phyloP scores from a whole-genome alignment of 2,113 vertebrate genomes.

The Etia nguti region DNA sequence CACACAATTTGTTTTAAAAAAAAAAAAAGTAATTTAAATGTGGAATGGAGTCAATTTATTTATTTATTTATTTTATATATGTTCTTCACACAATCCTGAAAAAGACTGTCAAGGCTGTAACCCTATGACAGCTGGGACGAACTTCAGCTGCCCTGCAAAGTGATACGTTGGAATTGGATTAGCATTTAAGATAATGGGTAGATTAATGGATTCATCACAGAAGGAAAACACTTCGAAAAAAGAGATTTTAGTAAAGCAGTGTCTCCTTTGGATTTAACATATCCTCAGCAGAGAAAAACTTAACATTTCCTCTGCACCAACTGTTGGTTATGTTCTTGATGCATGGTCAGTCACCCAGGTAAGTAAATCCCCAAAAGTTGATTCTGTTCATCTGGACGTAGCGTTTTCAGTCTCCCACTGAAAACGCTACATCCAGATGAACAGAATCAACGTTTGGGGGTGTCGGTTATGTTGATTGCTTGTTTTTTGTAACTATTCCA shows the following conservation, averaged over 20 bases:
- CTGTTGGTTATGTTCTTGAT: not conserved
- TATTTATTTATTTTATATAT: not conserved
- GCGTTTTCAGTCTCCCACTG: no score
- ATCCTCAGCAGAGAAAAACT: not conserved
- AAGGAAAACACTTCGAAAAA: accelerated
- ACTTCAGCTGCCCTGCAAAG: not conserved
- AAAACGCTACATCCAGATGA: no score
- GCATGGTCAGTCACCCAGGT: no score
- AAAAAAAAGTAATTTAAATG: not conserved
- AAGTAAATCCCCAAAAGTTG: no score
- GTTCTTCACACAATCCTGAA: not conserved
- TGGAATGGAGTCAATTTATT: not conserved
- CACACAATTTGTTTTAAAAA: not conserved
- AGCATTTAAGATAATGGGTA: not conserved
- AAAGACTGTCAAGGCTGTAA: not conserved
- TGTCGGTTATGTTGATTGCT: not conserved
- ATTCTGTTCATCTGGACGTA: no score
- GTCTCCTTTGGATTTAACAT: not conserved
- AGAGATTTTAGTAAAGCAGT: not conserved
- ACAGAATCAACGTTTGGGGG: no score
- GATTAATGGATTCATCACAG: not conserved
- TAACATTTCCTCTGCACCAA: not conserved
- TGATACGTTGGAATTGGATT: not conserved
- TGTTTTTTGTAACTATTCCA: not conserved
- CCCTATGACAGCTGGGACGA: not conserved